phyloP scores from a whole-genome alignment of 2,113 vertebrate genomes.

The Parotia lawesii region DNA sequence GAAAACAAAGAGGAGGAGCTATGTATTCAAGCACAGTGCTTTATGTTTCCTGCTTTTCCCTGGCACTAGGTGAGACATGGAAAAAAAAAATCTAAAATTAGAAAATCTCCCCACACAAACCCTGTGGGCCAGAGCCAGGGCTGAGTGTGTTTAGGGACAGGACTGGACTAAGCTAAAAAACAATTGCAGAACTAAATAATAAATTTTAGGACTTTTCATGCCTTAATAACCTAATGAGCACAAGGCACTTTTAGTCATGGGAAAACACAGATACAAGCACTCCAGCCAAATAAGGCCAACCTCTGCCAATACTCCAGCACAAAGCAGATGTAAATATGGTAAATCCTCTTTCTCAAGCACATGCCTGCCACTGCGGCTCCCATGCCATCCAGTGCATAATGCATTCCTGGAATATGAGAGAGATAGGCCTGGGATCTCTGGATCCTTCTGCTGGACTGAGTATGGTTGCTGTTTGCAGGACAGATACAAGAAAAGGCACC shows the following conservation, averaged over 20 bases:
- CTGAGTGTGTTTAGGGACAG: not conserved
- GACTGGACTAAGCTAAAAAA: not conserved
- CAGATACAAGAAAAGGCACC: not conserved
- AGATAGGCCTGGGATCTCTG: not conserved
- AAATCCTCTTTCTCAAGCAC: not conserved
- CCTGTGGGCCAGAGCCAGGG: not conserved
- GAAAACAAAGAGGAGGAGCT: not conserved
- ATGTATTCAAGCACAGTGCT: not conserved
- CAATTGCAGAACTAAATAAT: not conserved
- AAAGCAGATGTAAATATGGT: not conserved
- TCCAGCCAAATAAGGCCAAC: not conserved
- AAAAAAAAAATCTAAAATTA: not conserved
- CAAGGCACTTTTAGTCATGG: not conserved
- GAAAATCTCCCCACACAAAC: not conserved
- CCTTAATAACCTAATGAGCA: constrained; percentile 16
- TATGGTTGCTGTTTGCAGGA: not conserved
- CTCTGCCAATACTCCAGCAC: not conserved
- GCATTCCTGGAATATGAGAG: not conserved
- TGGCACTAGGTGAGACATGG: not conserved
- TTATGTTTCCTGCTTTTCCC: not conserved
- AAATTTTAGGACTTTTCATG: not conserved
- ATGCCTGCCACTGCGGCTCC: not conserved
- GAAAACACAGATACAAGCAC: not conserved
- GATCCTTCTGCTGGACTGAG: not conserved
- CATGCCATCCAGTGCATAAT: not conserved